Conservation (phyloP, 64 coral and sea anemone species). For the Dendronephthya gigantea region DNA sequence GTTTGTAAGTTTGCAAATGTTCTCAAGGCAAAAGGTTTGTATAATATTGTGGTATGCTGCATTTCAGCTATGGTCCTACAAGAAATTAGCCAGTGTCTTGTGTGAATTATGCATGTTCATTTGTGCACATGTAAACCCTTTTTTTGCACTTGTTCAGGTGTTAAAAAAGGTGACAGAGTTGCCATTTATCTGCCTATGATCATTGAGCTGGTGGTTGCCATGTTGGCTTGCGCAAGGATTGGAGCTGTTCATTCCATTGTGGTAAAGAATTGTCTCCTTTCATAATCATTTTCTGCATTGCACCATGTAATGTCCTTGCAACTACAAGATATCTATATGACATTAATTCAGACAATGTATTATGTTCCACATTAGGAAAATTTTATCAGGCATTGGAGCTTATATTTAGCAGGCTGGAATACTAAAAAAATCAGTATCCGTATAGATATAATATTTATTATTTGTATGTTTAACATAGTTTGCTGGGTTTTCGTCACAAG, state of each 20-base stretch:
- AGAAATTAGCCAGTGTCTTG: not conserved
- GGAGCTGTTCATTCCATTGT: constrained; percentile 96
- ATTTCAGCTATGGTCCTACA: too few relatives aligned
- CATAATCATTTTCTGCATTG: too few relatives aligned
- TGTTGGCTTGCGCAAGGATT: constrained; percentile 90
- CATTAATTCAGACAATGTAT: too few relatives aligned
- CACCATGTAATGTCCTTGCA: too few relatives aligned
- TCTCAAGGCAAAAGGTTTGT: constrained; percentile 70
- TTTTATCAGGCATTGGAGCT: too few relatives aligned
- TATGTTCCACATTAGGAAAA: too few relatives aligned
- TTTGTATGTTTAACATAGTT: constrained; percentile 52
- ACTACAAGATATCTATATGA: too few relatives aligned
- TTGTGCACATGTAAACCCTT: not conserved
- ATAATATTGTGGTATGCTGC: not conserved
- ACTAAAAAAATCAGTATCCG: too few relatives aligned
- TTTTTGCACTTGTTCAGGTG: constrained; percentile 30
- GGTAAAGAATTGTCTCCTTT: too few relatives aligned
- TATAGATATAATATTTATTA: too few relatives aligned
- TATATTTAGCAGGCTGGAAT: too few relatives aligned
- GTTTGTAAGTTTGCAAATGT: constrained; percentile 98
- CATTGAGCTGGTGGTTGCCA: constrained; percentile 85
- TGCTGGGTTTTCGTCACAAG: constrained; percentile 89
- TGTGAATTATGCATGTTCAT: not conserved
- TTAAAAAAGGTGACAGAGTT: constrained; percentile 82
- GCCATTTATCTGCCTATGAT: constrained; percentile 99